Base-by-base conservation (phyloP, 2,797 vertebrate genomes). In the Benthosema pterotum region DNA sequence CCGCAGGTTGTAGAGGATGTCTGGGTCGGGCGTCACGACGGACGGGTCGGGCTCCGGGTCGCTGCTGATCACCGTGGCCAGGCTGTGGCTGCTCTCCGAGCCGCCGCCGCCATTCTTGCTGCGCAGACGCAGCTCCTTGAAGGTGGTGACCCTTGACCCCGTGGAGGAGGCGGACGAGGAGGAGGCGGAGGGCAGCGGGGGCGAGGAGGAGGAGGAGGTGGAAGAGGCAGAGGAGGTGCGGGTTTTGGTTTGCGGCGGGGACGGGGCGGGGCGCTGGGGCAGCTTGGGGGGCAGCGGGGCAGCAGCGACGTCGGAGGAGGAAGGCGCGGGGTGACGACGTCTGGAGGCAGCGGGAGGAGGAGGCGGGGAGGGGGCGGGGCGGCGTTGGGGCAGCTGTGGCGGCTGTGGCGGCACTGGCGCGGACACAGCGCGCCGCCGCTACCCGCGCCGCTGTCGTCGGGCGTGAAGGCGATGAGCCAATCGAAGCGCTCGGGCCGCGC, bases 391-490 rank as follows among this genome's bases (percentile, higher is more conserved):
- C 6, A 32, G 32, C 32, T 32, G 32, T 8, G 32, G 32, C 7
- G 32, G 32, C 6, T 6, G 19, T 2, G 19, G 19, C 19, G 4
- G n/a, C n/a, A n/a, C n/a, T n/a, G n/a, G n/a, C n/a, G n/a, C n/a
- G n/a, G n/a, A n/a, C n/a, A n/a, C n/a, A n/a, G n/a, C n/a, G 28
- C 4, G 8, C 28, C 2, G 28, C 28, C 28, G 3, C n/a, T n/a
- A n/a, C n/a, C 28, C 4, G 1, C 32, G 32, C 32, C 32, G 28
- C 28, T 96, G 0, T 86, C 87, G 42, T 98, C 96, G 0, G 97
- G 97, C 0, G 97, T 97, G 83, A 99, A 99, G 0, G 96, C 89
- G 3, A 99, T 98, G 42, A 99, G 90, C 97, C 97, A 99, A 78
- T 99, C 96, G 3, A 95, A 97, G 57, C 92, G 91, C 60, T 98